Base-by-base conservation (phyloP, 2,888 invertebrate genomes). In the Drosophila falleni region DNA sequence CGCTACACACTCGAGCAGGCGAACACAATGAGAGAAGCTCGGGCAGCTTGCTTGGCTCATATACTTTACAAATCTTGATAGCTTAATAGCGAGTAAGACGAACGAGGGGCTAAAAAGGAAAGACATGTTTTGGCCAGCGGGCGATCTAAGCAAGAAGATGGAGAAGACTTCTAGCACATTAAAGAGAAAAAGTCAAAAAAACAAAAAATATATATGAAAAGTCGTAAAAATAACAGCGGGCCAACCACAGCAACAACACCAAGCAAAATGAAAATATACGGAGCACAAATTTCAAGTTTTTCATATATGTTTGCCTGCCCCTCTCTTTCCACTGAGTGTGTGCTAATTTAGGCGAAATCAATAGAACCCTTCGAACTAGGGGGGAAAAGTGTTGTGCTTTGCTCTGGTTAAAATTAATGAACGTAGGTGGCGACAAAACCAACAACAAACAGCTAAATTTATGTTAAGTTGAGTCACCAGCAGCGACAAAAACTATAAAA, bases 21-120 rank as follows among this genome's bases (percentile, higher is more conserved):
- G 66, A 69, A 41, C 58, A 81, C 86, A 81, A 81, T 47, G 47
- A 76, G 76, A 58, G 64, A 41, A 62, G 51, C 69, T 59, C 55
- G 65, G 64, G 69, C 72, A 44, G 82, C 74, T 81, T 76, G 86
- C 81, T 80, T 86, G 89, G 78, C 89, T 89, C 90, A 89, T 89
- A 89, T 87, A 90, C 89, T 90, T 90, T 87, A 80, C 78, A 89
- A 89, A 90, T 90, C 90, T 87, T 87, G 90, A 90, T 90, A 87
- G 79, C 81, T 88, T 88, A 88, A 88, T 89, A 89, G 88, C 78
- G 64, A 72, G 55, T 50, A 55, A 71, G 67, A 53, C 47, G 58
- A 29, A 29, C 16, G 54, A 33, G 51, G n/a, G 58, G 58, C 62
- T 59, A 69, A 80, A 85, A 63, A 79, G 89, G 81, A 85, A 81